Evolutionary conservation across 2,113 vertebrate species (phyloP), one percentile per base, ranked within the genome.

Genomic region (Misgurnus mizolepis): DNA sequence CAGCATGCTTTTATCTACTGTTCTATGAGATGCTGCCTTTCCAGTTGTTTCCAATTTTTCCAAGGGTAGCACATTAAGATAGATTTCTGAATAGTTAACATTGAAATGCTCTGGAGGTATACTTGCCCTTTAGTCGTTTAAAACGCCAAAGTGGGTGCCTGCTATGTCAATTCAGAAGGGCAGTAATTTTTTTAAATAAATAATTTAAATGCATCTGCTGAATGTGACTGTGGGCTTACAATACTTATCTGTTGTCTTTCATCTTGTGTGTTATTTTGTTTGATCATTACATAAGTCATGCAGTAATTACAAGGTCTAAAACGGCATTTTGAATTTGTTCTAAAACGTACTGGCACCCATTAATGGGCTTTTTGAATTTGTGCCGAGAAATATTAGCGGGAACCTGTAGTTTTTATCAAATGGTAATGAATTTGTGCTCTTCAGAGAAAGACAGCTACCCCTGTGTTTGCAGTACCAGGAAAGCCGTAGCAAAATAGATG

Each of bases 371-470:
- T 79, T 72, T 79, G 70, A 76, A 75, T 64, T 62, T 68, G 45
- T 79, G 65, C 77, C 6, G 65, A 83, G 47, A 67, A 64, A 74
- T 56, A 39, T 69, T 50, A 69, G 62, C 27, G 39, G 78, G 45
- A 47, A 68, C 65, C 53, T 8, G 18, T 74, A 66, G 79, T 62
- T 78, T 83, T 50, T 74, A 69, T 79, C 53, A 45, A 55, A 34
- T 2, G 15, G 55, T 83, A 79, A 83, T 79, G 77, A 79, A 64
- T 79, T 60, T 83, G 76, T 69, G 70, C 43, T 74, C n/a, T 55
- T 69, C 70, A 69, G 70, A 79, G 56, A 27, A 67, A 75, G 77
- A 79, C 68, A 61, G 67, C 14, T 47, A 61, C 40, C 22, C 43
- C 43, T 62, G 71, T 64, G 10, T 43, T 45, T 39, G 7, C 12